Percentiles rank a stretch among this genome's conserved stretches.
Conservation (phyloP, 2,113 vertebrate species). For the Hemibagrus wyckioides region DNA sequence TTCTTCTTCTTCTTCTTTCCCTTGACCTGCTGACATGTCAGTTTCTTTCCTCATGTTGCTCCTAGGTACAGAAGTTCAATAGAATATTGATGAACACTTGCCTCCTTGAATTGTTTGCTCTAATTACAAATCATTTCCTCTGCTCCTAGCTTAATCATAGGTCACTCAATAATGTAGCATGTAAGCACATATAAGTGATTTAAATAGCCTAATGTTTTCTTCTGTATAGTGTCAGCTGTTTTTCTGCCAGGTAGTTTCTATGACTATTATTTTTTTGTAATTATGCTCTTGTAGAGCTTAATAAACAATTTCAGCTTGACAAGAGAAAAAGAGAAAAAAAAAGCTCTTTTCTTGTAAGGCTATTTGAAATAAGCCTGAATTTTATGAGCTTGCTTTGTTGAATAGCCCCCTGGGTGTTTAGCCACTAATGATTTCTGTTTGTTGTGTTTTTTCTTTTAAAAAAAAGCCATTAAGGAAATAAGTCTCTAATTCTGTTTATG, state of each 20-base stretch:
- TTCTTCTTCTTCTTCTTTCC: neutral
- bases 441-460: neutral
- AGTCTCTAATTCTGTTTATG: conserved; percentile 8
- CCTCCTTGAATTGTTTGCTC: neutral
- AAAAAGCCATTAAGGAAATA: conserved; percentile 13
- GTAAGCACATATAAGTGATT: neutral
- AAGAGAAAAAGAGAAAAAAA: neutral
- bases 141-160: neutral
- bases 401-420: conserved; percentile 1
- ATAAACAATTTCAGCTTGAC: conserved; percentile 13
- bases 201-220: neutral
- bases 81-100: neutral
- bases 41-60: neutral
- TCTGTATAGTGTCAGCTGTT: neutral
- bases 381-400: conserved; percentile 10
- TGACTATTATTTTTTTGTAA: neutral
- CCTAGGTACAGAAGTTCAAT: neutral
- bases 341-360: neutral
- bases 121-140: conserved; percentile 7
- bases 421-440: conserved; percentile 1
- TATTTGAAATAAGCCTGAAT: neutral
- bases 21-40: neutral
- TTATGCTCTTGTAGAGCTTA: neutral
- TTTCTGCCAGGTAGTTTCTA: neutral
- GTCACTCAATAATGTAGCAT: neutral